Base-by-base conservation (phyloP, 2,888 invertebrate genomes). In the Ectobius pallidus region DNA sequence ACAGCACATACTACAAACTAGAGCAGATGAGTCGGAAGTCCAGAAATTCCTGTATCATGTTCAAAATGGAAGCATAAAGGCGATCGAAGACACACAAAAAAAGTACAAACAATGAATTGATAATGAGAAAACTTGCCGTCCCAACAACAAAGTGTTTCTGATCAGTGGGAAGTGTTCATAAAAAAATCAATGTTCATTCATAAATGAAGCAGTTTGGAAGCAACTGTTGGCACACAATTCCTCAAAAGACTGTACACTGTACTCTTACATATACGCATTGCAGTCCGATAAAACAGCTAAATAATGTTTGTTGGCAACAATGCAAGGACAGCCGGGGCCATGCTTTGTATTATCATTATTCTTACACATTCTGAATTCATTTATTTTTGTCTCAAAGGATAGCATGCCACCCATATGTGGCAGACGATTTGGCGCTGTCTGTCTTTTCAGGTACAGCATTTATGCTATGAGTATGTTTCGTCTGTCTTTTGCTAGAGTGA, bases 261-360 rank as follows among this genome's bases (percentile, higher is more conserved):
- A 58, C 58, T 58, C n/a, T n/a, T 30, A 58, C 46, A 68, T 52
- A 65, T 71, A 72, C 73, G 73, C 73, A 73, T 65, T 73, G 73
- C 73, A 73, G 73, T 70, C 70, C 69, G 49, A 73, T 73, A 73
- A 73, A 73, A 65, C 65, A 65, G 58, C 70, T 22, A 58, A 70
- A 70, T 46, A 44, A 65, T 30, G 63, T 46, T 46, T 65, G 65
- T 39, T 65, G 65, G 65, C 65, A 65, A 46, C 30, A 65, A n/a
- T 65, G 65, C 65, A 65, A n/a, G 65, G 46, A 65, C 32, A 44
- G 27, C 46, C 1, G 27, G 18, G 25, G 46, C 44, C 46, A 65
- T 65, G 18, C 62, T 62, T 34, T 65, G 44, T 65, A n/a, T 61
- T 61, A 65, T 46, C 63, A 44, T 65, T 46, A 65, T 65, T 62